Conservation (phyloP, 2,113 vertebrate genomes). For the Anarhynchus alexandrinus region DNA sequence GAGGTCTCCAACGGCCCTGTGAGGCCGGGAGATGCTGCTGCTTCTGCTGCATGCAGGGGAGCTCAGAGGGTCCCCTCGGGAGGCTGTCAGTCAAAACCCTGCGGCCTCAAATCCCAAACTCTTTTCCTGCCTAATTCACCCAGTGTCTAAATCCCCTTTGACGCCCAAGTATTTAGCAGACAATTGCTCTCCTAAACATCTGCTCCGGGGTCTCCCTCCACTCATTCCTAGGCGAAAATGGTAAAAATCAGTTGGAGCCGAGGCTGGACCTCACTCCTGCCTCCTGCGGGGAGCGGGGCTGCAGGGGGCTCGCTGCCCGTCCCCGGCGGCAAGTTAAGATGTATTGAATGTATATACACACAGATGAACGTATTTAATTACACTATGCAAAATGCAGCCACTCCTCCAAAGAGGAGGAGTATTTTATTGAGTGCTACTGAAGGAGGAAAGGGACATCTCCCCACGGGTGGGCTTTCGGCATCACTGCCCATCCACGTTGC, state of each 20-base stretch:
- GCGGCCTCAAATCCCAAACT: not conserved
- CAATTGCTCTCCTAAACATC: not conserved
- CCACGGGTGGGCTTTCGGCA: accelerated
- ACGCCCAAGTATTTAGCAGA: not conserved
- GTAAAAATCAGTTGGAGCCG: not conserved
- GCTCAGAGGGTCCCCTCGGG: not conserved
- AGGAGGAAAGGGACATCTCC: accelerated
- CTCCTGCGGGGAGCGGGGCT: accelerated
- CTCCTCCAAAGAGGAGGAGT: not conserved
- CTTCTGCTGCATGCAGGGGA: not conserved
- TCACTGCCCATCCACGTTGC: not conserved
- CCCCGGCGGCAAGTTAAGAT: accelerated
- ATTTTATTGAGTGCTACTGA: not conserved
- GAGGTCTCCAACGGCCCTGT: not conserved
- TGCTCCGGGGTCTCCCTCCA: not conserved
- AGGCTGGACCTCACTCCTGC: not conserved
- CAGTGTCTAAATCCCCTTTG: not conserved
- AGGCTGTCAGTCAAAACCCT: not conserved
- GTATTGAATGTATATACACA: accelerated
- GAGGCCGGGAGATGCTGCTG: not conserved
- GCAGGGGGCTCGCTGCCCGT: accelerated
- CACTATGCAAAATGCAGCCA: not conserved
- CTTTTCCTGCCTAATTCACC: not conserved
- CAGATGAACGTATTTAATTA: accelerated
- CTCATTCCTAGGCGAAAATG: not conserved